Evolutionary conservation across 2,888 invertebrate genomes (phyloP), one percentile per base, ranked within the genome.

Genomic region (Eumacrocentrus americanus): DNA sequence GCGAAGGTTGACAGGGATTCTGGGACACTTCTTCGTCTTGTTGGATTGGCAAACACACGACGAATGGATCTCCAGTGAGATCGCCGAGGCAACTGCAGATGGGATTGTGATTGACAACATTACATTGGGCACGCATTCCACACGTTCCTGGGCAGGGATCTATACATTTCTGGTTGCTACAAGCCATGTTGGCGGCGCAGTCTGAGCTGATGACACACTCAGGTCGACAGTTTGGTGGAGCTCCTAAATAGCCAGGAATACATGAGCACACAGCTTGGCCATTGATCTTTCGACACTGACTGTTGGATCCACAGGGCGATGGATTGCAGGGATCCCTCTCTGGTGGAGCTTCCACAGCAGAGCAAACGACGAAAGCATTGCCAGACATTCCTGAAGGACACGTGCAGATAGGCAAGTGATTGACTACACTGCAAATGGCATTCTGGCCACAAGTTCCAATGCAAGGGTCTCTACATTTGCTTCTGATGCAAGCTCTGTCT

Each of bases 301-400:
- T 88, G 77, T 89, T 88, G 16, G 87, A 81, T 14, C 89, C 89
- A 71, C 89, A 90, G 1, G 89, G 89, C 63, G 87, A 86, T 50
- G 88, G 88, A 67, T 83, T 82, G 73, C 89, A 89, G 34, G 87
- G 87, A 77, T 87, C 67, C 29, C 40, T 34, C 22, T 63, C 46
- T 1, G 60, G 56, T 25, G 69, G 65, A 53, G 62, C 73, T 83
- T 83, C 82, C 69, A 87, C 79, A 22, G 82, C 81, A 29, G 78
- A 78, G 72, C 91, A 92, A 58, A 84, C 82, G 29, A 86, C 82
- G 72, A 91, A 90, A n/a, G 91, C 88, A 77, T 90, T 88, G 47
- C 91, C 91, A 20, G 85, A 85, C 82, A 84, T 87, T 44, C 87
- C 88, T 52, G 79, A 75, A 25, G 84, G 84, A 74, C 90, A 91